phyloP scores from a whole-genome alignment of 2,888 invertebrate genomes.

The Flexamia atlantica region DNA sequence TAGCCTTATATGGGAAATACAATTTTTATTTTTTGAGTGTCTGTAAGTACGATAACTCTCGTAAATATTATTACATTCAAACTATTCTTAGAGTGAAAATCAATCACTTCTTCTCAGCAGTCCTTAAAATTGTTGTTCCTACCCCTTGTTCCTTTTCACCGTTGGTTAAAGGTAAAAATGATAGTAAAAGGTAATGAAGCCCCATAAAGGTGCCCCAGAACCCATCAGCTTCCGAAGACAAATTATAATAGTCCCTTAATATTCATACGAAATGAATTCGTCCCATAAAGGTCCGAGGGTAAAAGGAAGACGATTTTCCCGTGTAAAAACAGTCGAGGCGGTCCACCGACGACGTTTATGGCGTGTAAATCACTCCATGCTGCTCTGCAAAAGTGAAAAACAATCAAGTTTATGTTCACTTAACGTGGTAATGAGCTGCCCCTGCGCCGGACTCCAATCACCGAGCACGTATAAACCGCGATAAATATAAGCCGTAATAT shows the following conservation, averaged over 20 bases:
- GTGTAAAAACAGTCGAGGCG: conserved; percentile 9
- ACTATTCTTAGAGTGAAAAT: too few species aligned
- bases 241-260: not conserved
- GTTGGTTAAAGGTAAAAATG: too few species aligned
- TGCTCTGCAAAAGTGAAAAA: conserved; percentile 44
- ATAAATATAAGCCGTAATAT: not conserved
- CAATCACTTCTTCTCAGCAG: too few species aligned
- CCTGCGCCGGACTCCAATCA: conserved; percentile 25
- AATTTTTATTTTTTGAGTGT: too few species aligned
- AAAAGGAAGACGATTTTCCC: conserved; percentile 14
- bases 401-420: conserved; percentile 43
- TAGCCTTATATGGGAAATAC: too few species aligned
- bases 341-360: conserved; percentile 22
- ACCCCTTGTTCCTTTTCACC: too few species aligned
- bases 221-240: not conserved
- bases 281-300: not conserved
- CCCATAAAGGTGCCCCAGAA: not conserved
- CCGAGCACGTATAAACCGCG: not conserved
- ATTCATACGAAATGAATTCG: conserved; percentile 35
- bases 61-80: too few species aligned
- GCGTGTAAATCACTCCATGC: conserved; percentile 24
- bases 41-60: too few species aligned
- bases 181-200: not conserved
- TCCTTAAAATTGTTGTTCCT: too few species aligned
- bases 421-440: conserved; percentile 49